Base-by-base conservation (phyloP, 2,888 invertebrate genomes). In the Drosophila suboccidentalis region DNA sequence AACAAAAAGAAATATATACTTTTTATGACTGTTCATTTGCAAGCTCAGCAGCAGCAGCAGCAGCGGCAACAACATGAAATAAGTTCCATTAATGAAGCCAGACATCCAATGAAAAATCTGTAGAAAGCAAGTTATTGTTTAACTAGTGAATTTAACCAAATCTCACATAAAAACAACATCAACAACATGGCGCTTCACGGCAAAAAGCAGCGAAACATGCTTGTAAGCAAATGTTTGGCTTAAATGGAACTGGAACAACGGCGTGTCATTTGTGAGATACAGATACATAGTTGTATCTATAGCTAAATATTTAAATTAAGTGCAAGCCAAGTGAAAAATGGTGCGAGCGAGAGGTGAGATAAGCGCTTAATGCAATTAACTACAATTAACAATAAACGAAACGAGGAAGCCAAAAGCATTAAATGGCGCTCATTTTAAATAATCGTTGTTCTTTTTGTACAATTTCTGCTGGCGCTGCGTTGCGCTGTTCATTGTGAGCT, bases 191-290 rank as follows among this genome's bases (percentile, higher is more conserved):
- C 83, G 83, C 88, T 83, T 50, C 58, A 26, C 51, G 67, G 43
- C 65, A 58, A 69, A 73, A 69, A 73, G 84, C 88, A 87, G 67
- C 89, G 60, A 90, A 90, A 84, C 84, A 84, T 90, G 83, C 86
- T 84, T 84, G 83, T 84, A 84, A 84, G 90, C 84, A 86, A 90
- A 86, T 84, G 90, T 85, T 82, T 88, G 80, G 53, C 50, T 53
- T 32, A 32, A 49, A 34, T 34, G 49, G 51, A 84, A 85, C 55
- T 90, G 73, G 83, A 88, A 71, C 90, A 67, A 29, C 70, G 65
- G 8, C 71, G 68, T 80, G 76, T 67, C 87, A 71, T 63, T 72
- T 70, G 19, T n/a, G 32, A 61, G 65, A 63, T 62, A 75, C 60
- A 80, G 57, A 34, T 67, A 75, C 47, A 60, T 5, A 44, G n/a